A percentile compares a stretch with the other conserved stretches of the same genome.
Conservation (phyloP, 2,888 invertebrate species). For the Amphipoea oculea region DNA sequence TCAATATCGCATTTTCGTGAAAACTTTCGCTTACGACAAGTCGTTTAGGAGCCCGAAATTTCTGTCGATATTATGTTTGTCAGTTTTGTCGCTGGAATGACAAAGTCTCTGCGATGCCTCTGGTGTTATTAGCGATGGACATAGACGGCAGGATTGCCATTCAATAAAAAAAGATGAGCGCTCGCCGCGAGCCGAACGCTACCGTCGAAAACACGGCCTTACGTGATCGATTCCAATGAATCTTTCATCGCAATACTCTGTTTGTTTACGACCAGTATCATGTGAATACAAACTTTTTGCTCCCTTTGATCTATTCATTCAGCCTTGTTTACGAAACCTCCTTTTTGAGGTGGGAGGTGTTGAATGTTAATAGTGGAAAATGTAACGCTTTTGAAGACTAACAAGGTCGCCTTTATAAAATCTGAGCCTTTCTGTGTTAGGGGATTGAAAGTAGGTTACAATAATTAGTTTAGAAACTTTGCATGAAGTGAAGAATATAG, state of each 20-base stretch:
- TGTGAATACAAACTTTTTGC: constrained; percentile 37
- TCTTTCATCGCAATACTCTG: constrained; percentile 40
- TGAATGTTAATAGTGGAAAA: constrained; percentile 24
- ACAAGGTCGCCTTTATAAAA: constrained; percentile 22
- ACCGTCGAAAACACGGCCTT: neutral
- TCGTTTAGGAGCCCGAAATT: neutral
- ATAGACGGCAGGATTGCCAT: neutral
- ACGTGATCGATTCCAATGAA: constrained; percentile 53
- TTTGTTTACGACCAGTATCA: constrained; percentile 41
- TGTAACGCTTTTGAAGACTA: constrained; percentile 2
- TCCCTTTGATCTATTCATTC: constrained; percentile 49
- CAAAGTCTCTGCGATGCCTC: too few species aligned
- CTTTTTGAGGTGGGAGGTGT: constrained; percentile 35
- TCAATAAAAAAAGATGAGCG: neutral
- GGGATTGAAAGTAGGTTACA: neutral
- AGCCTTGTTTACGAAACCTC: constrained; percentile 38
- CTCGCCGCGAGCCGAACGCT: neutral
- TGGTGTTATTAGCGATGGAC: too few species aligned
- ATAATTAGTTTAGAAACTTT: neutral
- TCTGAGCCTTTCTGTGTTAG: constrained; percentile 4
- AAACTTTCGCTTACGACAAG: neutral
- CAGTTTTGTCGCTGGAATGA: too few species aligned
- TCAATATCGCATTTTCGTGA: neutral
- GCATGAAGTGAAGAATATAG: neutral
- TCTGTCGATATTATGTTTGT: too few species aligned